Evolutionary conservation across 2,888 invertebrate species (phyloP).

Genomic region (Limulus polyphemus): DNA sequence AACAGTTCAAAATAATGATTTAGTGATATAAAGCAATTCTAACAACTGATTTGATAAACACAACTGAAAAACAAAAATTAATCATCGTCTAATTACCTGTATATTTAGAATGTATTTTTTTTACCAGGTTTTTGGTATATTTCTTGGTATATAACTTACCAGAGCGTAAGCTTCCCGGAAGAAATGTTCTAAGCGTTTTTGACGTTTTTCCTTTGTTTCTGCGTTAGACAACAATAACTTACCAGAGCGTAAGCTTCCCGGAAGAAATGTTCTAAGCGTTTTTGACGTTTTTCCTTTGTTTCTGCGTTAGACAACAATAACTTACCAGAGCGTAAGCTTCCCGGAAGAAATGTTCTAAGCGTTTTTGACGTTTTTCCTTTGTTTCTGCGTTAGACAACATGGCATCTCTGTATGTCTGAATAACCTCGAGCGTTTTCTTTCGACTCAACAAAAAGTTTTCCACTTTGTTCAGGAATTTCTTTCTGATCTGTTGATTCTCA

Average conservation of each 20-base stretch:
- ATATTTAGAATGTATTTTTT: too few relatives aligned
- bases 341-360: conserved; percentile 84
- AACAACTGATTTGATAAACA: too few relatives aligned
- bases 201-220: conserved; percentile 84
- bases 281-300: conserved; percentile 82
- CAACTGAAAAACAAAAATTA: too few relatives aligned
- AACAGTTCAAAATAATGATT: too few relatives aligned
- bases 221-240: conserved; percentile 62
- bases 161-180: conserved; percentile 90
- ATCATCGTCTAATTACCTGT: too few relatives aligned
- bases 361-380: conserved; percentile 77
- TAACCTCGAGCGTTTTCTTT: conserved; percentile 64
- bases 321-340: conserved; percentile 71
- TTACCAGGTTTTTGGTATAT: background rate
- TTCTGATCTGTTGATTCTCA: conserved; percentile 61
- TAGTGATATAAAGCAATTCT: too few relatives aligned
- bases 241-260: conserved; percentile 79
- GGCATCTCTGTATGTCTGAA: conserved; percentile 56
- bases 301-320: conserved; percentile 73
- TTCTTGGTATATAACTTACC: too few relatives aligned
- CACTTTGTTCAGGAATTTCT: conserved; percentile 74
- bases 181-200: conserved; percentile 80
- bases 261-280: conserved; percentile 84
- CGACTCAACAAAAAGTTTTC: conserved; percentile 70
- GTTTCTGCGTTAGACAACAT: conserved; percentile 87